Conservation (phyloP, 1,140 invertebrate species). For the Drosophila erecta region DNA sequence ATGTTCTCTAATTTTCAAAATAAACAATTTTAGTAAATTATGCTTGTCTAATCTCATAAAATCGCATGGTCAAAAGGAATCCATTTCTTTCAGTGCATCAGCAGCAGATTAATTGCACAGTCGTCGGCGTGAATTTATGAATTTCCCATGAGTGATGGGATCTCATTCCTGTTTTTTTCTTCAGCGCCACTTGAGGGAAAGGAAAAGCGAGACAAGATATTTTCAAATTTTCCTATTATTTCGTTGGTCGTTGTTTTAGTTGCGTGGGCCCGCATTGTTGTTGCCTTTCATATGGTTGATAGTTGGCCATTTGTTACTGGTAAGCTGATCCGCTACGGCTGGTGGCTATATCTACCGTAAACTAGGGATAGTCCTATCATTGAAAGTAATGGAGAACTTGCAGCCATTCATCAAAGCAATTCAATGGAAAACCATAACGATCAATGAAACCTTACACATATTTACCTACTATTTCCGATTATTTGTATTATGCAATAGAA, state of each 20-base stretch:
- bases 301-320: conserved; percentile 55
- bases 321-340: conserved; percentile 60
- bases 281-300: conserved; percentile 42
- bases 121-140: conserved; percentile 68
- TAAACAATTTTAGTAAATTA: too few species aligned
- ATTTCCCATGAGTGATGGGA: conserved; percentile 68
- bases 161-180: conserved; percentile 11
- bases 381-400: conserved; percentile 14
- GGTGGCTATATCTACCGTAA: conserved; percentile 24
- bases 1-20: too few species aligned
- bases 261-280: conserved; percentile 70
- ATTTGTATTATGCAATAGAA: too few species aligned
- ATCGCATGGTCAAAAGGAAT: background rate
- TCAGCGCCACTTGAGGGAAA: conserved; percentile 65
- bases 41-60: too few species aligned
- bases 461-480: too few species aligned
- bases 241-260: background rate
- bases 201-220: conserved; percentile 17
- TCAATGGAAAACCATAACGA: conserved; percentile 3
- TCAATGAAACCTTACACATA: background rate
- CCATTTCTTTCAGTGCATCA: conserved; percentile 3
- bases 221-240: conserved; percentile 24
- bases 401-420: conserved; percentile 6
- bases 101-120: conserved; percentile 67
- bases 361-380: conserved; percentile 8